Evolutionary conservation across 2,113 vertebrate genomes (phyloP).

Genomic region (Girardinichthys multiradiatus): DNA sequence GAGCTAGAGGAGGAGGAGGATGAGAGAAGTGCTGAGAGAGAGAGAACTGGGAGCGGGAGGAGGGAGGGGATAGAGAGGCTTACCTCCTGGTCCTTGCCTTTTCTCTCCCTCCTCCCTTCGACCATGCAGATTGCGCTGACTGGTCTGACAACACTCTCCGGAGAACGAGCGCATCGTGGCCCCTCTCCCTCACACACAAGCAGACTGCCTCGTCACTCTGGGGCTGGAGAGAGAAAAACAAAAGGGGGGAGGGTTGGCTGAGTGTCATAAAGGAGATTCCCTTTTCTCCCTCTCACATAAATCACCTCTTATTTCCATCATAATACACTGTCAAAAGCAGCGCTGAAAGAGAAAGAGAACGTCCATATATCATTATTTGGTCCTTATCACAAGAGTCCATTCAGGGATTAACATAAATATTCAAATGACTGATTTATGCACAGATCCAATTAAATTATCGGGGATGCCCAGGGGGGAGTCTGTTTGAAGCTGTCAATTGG

Average conservation of each 20-base stretch:
- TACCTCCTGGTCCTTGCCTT: conserved; percentile 77
- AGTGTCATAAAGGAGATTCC: conserved; percentile 80
- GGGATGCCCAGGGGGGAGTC: conserved; percentile 32
- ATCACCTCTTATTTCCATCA: conserved; percentile 78
- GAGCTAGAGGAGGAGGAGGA: conserved; percentile 56
- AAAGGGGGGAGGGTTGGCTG: conserved; percentile 27
- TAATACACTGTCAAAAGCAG: conserved; percentile 65
- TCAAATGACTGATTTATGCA: conserved; percentile 65
- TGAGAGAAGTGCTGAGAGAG: conserved; percentile 52
- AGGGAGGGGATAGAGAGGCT: conserved; percentile 63
- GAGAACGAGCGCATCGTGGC: conserved; percentile 87
- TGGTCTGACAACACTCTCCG: conserved; percentile 87
- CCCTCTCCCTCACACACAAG: conserved; percentile 84
- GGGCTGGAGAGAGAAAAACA: conserved; percentile 54
- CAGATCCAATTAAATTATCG: conserved; percentile 56
- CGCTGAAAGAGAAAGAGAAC: conserved; percentile 68
- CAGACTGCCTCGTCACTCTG: conserved; percentile 87
- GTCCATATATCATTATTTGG: conserved; percentile 71
- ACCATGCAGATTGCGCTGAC: conserved; percentile 80
- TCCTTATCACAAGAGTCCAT: conserved; percentile 65
- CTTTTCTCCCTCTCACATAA: conserved; percentile 59
- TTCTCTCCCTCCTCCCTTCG: conserved; percentile 69
- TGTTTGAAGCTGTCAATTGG: conserved; percentile 25
- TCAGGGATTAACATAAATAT: conserved; percentile 72
- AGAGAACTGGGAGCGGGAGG: conserved; percentile 46